Evolutionary conservation across 2,797 vertebrate species (phyloP).

Genomic region (Chiroxiphia lanceolata): DNA sequence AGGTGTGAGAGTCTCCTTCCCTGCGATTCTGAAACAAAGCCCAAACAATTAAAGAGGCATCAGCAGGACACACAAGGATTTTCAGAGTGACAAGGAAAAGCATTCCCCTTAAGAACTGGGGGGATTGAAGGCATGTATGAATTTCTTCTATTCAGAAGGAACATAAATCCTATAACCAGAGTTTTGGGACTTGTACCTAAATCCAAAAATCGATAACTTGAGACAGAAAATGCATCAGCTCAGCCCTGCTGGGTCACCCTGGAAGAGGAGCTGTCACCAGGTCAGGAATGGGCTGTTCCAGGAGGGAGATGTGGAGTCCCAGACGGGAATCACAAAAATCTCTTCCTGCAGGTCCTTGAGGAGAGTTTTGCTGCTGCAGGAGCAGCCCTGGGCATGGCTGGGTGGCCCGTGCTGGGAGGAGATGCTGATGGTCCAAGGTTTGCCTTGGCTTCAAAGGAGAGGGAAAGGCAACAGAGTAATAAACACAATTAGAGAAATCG

Average conservation of each 20-base stretch:
- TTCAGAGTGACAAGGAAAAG: background rate
- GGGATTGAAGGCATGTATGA: background rate
- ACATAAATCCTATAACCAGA: background rate
- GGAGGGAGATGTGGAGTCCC: background rate
- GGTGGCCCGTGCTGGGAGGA: background rate
- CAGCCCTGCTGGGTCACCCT: background rate
- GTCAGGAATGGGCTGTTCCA: rapidly evolving
- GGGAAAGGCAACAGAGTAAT: background rate
- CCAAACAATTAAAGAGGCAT: background rate
- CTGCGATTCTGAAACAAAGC: background rate
- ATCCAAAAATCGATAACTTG: background rate
- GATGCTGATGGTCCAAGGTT: background rate
- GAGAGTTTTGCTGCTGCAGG: background rate
- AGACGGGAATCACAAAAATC: no score
- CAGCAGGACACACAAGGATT: background rate
- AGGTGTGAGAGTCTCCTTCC: background rate
- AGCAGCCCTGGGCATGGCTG: rapidly evolving
- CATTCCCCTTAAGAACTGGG: background rate
- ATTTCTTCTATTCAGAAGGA: background rate
- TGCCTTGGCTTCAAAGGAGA: background rate
- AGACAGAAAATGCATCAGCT: background rate
- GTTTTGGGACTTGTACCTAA: background rate
- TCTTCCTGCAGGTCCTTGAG: background rate
- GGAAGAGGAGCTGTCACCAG: no score
- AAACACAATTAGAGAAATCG: background rate